These are phyloP conservation scores for Megalops cyprinoides DNA, from an alignment of 2,797 vertebrate genomes.

Conservation along the genomic window DNA sequence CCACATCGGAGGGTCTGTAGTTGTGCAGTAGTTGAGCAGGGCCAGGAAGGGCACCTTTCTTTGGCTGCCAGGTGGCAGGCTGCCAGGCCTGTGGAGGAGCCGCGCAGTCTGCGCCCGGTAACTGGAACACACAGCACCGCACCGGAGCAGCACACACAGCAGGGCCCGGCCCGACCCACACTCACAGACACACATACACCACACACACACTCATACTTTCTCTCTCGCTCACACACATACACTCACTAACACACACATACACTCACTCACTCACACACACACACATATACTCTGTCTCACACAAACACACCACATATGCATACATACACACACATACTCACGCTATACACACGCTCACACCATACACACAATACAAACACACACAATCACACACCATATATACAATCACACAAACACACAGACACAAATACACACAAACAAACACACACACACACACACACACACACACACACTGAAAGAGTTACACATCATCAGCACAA, in stretches of 20 bases:
- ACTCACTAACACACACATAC: too few species aligned
- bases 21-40: conserved; percentile 68
- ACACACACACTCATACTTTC: conserved; percentile 18
- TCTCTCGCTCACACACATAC: not conserved
- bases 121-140: conserved; percentile 70
- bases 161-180: conserved; percentile 43
- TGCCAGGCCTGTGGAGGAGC: conserved; percentile 78
- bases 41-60: conserved; percentile 83
- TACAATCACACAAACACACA: too few species aligned
- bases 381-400: not conserved
- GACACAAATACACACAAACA: not conserved
- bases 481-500: not conserved
- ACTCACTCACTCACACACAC: too few species aligned
- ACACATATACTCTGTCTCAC: too few species aligned
- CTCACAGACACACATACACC: conserved; percentile 24
- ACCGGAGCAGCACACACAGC: conserved; percentile 62
- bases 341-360: not conserved
- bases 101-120: conserved; percentile 78
- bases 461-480: not conserved
- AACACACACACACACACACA: not conserved
- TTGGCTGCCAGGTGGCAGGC: conserved; percentile 78
- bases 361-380: not conserved
- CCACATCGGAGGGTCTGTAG: conserved; percentile 74
- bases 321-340: not conserved
- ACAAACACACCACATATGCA: too few species aligned